These are phyloP conservation scores for Euclidia mi DNA, from an alignment of 2,888 invertebrate genomes.

Conservation along the genomic window DNA sequence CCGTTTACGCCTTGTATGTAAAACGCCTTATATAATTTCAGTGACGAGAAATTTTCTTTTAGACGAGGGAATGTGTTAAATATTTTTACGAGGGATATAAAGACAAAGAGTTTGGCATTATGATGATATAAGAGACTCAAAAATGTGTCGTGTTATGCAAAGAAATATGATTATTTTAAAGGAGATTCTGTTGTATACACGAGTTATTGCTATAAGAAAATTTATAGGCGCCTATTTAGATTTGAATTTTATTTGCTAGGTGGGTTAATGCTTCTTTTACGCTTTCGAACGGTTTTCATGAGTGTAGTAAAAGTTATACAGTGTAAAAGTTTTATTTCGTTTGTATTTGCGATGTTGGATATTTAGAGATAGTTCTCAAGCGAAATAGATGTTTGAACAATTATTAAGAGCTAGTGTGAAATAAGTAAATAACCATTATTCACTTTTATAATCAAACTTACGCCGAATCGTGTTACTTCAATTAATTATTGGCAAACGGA, in stretches of 20 bases:
- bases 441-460: no score
- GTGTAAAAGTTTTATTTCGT: constrained; percentile 1
- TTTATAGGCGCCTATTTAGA: constrained; percentile 32
- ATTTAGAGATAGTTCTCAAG: no score
- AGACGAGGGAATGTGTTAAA: constrained; percentile 42
- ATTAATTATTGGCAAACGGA: no score
- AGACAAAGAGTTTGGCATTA: constrained; percentile 31
- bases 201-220: constrained; percentile 41
- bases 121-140: constrained; percentile 26
- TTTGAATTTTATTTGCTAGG: constrained; percentile 17
- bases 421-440: no score
- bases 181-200: constrained; percentile 21
- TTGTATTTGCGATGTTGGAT: background rate
- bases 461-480: no score
- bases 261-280: constrained; percentile 14
- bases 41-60: constrained; percentile 52
- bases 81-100: constrained; percentile 47
- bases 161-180: constrained; percentile 36
- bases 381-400: no score
- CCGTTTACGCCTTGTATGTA: constrained; percentile 28
- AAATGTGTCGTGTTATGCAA: constrained; percentile 25
- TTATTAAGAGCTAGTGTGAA: no score
- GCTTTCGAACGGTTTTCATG: constrained; percentile 10
- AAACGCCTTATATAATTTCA: constrained; percentile 51
- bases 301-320: constrained; percentile 16